Conservation (phyloP, 2,797 vertebrate species). For the Eupleurogrammus muticus region DNA sequence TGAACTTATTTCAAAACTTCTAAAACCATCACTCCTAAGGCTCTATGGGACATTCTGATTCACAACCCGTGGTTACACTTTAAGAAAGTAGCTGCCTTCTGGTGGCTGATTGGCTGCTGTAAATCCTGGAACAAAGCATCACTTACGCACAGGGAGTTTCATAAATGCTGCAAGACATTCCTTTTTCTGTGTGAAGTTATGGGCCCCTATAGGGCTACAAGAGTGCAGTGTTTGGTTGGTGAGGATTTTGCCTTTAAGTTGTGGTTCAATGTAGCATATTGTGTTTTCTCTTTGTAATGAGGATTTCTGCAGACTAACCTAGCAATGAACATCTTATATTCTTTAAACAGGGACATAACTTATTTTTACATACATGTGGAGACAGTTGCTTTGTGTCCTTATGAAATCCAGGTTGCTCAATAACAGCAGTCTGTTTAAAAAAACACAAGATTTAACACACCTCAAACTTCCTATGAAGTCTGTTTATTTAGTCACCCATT, state of each 20-base stretch:
- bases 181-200: conserved; percentile 4
- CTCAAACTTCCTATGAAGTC: background rate
- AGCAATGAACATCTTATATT: background rate
- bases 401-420: no score
- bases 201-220: background rate
- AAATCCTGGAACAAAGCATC: conserved; percentile 28
- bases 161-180: conserved; percentile 25
- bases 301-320: background rate
- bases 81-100: background rate
- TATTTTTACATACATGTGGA: conserved; percentile 22
- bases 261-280: background rate
- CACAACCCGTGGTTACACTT: no score
- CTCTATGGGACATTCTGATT: no score
- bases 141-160: conserved; percentile 33
- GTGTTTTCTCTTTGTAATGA: background rate
- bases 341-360: conserved; percentile 1
- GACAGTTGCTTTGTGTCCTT: background rate
- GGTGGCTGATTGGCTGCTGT: conserved; percentile 3
- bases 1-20: no score
- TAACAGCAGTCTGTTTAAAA: no score
- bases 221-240: background rate
- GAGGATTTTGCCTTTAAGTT: background rate
- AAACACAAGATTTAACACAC: background rate
- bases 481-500: background rate
- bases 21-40: no score